Conservation (phyloP, 2,797 vertebrate species). For the Spea hammondii region DNA sequence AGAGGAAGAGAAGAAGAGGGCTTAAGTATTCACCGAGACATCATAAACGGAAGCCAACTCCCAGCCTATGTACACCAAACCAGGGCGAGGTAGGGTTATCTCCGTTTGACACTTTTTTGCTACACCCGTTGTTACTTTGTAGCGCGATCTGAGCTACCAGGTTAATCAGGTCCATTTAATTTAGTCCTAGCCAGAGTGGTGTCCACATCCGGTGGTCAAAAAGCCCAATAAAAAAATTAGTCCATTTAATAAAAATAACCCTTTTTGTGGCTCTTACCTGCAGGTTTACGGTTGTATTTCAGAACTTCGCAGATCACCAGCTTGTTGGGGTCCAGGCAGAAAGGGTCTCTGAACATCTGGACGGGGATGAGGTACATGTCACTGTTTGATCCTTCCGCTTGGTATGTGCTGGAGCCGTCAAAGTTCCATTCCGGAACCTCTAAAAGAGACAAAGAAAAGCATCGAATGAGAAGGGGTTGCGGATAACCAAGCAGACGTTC, state of each 20-base stretch:
- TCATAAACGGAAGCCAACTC: not conserved
- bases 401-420: constrained; percentile 79
- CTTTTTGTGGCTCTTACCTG: constrained; percentile 65
- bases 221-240: too few species aligned
- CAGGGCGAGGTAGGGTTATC: not conserved
- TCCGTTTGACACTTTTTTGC: too few species aligned
- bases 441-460: constrained; percentile 51
- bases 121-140: too few species aligned
- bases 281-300: constrained; percentile 73
- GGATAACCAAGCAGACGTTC: too few species aligned
- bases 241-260: too few species aligned
- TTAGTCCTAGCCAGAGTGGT: too few species aligned
- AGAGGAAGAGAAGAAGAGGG: constrained; percentile 11
- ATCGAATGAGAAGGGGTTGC: not conserved
- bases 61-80: not conserved
- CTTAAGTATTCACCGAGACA: too few species aligned
- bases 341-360: constrained; percentile 82
- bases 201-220: not conserved
- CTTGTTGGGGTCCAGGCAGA: constrained; percentile 84
- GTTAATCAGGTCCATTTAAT: too few species aligned
- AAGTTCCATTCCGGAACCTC: constrained; percentile 87
- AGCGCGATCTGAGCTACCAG: too few species aligned
- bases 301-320: constrained; percentile 86
- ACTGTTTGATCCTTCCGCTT: constrained; percentile 75
- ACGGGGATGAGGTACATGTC: constrained; percentile 85